Percentiles rank a stretch among this genome's conserved stretches.
Evolutionary conservation across 2,888 invertebrate species (phyloP).

Genomic region (Hartigia nigra): DNA sequence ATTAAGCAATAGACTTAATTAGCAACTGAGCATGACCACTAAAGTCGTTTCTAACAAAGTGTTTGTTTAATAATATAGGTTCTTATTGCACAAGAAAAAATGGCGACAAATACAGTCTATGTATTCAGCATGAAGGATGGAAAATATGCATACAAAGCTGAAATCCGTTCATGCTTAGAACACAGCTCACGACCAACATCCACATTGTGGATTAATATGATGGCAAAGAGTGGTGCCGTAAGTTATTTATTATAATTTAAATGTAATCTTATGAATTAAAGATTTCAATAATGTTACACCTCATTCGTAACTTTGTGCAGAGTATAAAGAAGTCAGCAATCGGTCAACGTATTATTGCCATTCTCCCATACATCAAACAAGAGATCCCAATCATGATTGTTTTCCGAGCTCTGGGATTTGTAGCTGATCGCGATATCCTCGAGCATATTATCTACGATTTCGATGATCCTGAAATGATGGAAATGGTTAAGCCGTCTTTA

Average conservation of each 20-base stretch:
- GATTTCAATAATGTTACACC: background rate
- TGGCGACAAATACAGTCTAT: constrained; percentile 99
- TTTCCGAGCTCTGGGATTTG: constrained; percentile 98
- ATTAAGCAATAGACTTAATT: background rate
- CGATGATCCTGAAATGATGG: constrained; percentile 99
- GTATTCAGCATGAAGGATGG: constrained; percentile 99
- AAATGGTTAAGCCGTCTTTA: constrained; percentile 99
- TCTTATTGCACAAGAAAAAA: constrained; percentile 99
- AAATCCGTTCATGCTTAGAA: constrained; percentile 94
- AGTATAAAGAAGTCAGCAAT: constrained; percentile 99
- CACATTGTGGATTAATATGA: constrained; percentile 99
- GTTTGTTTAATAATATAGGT: constrained; percentile 66
- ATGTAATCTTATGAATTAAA: background rate
- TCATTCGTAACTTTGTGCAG: constrained; percentile 64
- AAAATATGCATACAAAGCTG: constrained; percentile 98
- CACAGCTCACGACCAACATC: constrained; percentile 96
- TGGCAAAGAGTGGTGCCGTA: constrained; percentile 94
- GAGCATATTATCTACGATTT: constrained; percentile 99
- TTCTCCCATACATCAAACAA: constrained; percentile 98
- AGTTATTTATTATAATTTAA: constrained; percentile 29
- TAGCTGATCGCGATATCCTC: constrained; percentile 98
- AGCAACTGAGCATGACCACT: background rate
- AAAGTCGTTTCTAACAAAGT: background rate
- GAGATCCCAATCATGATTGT: constrained; percentile 99
- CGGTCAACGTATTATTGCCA: constrained; percentile 97